These are phyloP conservation scores for Halotydeus destructor DNA, from an alignment of 1,140 invertebrate species.

Conservation along the genomic window DNA sequence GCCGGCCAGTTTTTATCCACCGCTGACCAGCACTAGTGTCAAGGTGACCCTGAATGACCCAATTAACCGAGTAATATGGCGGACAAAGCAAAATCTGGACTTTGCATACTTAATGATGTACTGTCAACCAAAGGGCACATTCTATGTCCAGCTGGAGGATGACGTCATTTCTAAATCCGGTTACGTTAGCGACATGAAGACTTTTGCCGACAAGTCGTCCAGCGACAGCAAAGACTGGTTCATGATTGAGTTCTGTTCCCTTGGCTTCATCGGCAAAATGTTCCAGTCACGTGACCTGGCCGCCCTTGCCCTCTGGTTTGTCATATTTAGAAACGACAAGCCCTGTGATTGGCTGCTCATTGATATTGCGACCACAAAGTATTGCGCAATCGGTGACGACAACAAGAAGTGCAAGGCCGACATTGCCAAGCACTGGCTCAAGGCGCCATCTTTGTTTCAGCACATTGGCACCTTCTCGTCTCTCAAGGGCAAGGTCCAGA, in stretches of 20 bases:
- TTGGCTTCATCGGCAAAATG: slow-evolving; percentile 84
- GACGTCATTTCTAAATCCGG: slow-evolving; percentile 68
- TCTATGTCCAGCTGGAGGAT: slow-evolving; percentile 66
- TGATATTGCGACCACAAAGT: slow-evolving; percentile 68
- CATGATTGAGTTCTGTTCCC: slow-evolving; percentile 76
- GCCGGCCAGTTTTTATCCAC: slow-evolving; percentile 63
- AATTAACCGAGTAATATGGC: slow-evolving; percentile 65
- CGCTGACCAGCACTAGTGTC: slow-evolving; percentile 43
- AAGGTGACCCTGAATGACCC: slow-evolving; percentile 64
- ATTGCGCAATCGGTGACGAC: slow-evolving; percentile 66
- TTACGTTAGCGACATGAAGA: slow-evolving; percentile 68
- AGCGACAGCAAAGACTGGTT: slow-evolving; percentile 61
- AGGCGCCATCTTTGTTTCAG: slow-evolving; percentile 62
- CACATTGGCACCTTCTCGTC: slow-evolving; percentile 89
- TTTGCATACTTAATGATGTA: slow-evolving; percentile 92
- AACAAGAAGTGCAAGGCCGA: slow-evolving; percentile 56
- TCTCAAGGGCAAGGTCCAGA: slow-evolving; percentile 87
- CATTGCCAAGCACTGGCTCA: slow-evolving; percentile 56
- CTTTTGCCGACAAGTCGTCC: slow-evolving; percentile 51
- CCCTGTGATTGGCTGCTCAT: slow-evolving; percentile 91
- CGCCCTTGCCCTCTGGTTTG: slow-evolving; percentile 71
- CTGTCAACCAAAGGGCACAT: slow-evolving; percentile 39
- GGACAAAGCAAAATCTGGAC: slow-evolving; percentile 90
- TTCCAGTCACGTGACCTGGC: slow-evolving; percentile 73
- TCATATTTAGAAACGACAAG: slow-evolving; percentile 87